Conservation (phyloP, 1,140 invertebrate genomes). For the Cydia amplana region DNA sequence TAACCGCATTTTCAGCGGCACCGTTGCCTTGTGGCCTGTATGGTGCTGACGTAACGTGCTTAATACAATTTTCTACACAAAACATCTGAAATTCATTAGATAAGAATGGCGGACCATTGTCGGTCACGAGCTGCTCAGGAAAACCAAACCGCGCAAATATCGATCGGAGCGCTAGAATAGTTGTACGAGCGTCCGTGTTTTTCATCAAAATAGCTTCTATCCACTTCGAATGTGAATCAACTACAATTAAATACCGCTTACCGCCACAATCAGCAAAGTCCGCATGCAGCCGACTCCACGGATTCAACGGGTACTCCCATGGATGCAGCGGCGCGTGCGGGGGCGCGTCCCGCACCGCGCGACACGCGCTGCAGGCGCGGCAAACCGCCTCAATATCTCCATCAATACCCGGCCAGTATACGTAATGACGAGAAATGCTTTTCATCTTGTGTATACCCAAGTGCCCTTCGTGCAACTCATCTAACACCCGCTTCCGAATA, state of each 20-base stretch:
- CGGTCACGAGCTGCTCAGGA: conserved; percentile 3
- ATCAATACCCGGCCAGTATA: conserved; percentile 6
- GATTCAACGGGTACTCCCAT: background rate
- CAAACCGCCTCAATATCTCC: background rate
- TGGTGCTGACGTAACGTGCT: conserved; percentile 1
- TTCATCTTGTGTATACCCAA: conserved; percentile 6
- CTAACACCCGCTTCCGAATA: background rate
- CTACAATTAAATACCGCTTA: background rate
- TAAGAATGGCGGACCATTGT: conserved; percentile 12
- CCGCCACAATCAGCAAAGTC: background rate
- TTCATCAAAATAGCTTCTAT: background rate
- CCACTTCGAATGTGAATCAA: conserved; percentile 7
- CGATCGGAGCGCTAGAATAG: background rate
- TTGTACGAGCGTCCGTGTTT: background rate
- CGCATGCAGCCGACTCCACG: background rate
- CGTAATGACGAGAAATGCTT: background rate
- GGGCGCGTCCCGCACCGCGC: background rate
- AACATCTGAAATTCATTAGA: background rate
- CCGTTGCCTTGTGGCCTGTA: conserved; percentile 28
- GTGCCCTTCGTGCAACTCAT: conserved; percentile 14
- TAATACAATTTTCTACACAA: background rate
- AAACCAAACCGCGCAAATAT: background rate
- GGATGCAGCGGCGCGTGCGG: conserved; percentile 1
- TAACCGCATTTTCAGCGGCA: conserved; percentile 20
- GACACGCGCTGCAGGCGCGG: too few relatives aligned